phyloP scores from a whole-genome alignment of 2,888 invertebrate species.

The Cancer borealis region DNA sequence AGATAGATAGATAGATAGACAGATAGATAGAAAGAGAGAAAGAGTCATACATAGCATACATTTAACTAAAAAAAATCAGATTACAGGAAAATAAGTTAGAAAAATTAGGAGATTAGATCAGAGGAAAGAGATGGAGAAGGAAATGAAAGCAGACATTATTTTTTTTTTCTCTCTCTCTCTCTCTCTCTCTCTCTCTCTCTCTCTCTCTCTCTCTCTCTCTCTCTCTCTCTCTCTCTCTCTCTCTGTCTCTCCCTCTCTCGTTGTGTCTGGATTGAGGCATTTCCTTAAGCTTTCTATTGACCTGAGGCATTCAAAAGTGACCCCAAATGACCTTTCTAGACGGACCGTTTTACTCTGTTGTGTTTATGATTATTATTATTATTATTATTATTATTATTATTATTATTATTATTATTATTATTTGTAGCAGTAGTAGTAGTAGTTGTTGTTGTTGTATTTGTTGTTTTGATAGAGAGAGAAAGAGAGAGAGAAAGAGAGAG shows the following conservation, averaged over 20 bases:
- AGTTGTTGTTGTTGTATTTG: too few species aligned
- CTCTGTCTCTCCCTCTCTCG: background rate
- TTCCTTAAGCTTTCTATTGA: background rate
- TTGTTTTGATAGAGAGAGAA: background rate
- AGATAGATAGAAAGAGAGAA: constrained; percentile 1
- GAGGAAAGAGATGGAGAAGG: background rate
- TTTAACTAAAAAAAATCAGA: background rate
- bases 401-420: background rate
- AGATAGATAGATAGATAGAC: background rate
- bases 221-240: too few species aligned
- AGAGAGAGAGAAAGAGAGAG: background rate
- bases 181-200: too few species aligned
- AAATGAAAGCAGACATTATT: background rate
- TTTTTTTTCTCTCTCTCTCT: too few species aligned
- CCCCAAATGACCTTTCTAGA: background rate
- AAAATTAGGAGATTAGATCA: background rate
- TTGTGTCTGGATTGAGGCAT: background rate
- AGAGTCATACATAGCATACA: background rate
- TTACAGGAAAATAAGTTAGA: background rate
- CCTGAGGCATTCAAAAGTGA: background rate
- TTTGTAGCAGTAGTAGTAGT: background rate
- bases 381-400: background rate
- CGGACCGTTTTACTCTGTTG: background rate
- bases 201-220: too few species aligned
- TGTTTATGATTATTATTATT: background rate